These are phyloP conservation scores for Meliscaeva auricollis DNA, from an alignment of 2,888 invertebrate genomes.

Conservation along the genomic window DNA sequence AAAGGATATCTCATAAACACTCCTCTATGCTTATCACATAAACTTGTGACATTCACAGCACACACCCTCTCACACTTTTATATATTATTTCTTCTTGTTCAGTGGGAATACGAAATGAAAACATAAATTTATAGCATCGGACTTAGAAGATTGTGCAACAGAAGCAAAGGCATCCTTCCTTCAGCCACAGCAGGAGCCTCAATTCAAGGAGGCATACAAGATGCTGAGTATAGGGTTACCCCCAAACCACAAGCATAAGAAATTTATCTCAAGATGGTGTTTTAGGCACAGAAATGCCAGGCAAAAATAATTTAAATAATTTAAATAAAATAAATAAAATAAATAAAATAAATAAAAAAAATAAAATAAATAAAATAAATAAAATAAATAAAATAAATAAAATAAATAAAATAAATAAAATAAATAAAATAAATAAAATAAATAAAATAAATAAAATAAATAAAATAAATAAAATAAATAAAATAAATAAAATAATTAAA, in stretches of 20 bases:
- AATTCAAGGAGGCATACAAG: constrained; percentile 34
- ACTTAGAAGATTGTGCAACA: constrained; percentile 65
- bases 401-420: no score
- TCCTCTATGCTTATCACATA: constrained; percentile 68
- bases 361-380: no score
- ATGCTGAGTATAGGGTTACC: not conserved
- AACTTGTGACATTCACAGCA: constrained; percentile 51
- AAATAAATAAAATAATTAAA: no score
- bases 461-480: no score
- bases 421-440: no score
- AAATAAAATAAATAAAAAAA: no score
- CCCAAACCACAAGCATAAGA: not conserved
- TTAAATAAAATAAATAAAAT: not conserved
- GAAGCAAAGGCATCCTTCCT: constrained; percentile 36
- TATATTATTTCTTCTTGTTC: not conserved
- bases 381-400: no score
- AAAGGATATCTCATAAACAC: constrained; percentile 74
- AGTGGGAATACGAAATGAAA: constrained; percentile 52
- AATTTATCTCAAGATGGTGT: constrained; percentile 50
- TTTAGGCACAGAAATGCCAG: constrained; percentile 12
- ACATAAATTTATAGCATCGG: constrained; percentile 69
- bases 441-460: no score
- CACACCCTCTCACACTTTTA: not conserved
- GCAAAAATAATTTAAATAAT: not conserved
- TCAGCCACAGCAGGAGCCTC: constrained; percentile 26